phyloP scores from a whole-genome alignment of 1,140 invertebrate species.

The Asbolus verrucosus region DNA sequence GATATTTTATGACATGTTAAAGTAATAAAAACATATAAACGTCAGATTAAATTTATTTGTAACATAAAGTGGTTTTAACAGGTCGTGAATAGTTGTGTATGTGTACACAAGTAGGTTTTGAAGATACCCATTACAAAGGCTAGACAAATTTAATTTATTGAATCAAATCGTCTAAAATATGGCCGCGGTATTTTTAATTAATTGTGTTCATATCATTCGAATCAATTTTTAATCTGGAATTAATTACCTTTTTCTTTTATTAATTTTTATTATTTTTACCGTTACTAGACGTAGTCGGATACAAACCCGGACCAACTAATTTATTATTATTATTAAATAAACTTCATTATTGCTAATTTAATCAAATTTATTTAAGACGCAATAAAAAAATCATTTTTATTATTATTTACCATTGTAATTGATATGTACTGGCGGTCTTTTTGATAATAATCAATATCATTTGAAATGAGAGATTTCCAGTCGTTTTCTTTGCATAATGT shows the following conservation, averaged over 20 bases:
- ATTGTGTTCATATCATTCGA: slow-evolving; percentile 26
- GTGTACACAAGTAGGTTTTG: slow-evolving; percentile 44
- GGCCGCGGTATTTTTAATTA: slow-evolving; percentile 21
- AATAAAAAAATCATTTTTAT: slow-evolving; percentile 17
- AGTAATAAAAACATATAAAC: slow-evolving; percentile 55
- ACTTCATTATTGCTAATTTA: slow-evolving; percentile 24
- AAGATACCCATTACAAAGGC: slow-evolving; percentile 36
- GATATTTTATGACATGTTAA: slow-evolving; percentile 56
- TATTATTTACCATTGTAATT: slow-evolving; percentile 30
- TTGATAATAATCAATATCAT: slow-evolving; percentile 28
- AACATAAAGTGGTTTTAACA: slow-evolving; percentile 54
- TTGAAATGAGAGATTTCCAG: slow-evolving; percentile 25
- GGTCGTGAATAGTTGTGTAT: slow-evolving; percentile 52
- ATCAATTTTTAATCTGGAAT: slow-evolving; percentile 33
- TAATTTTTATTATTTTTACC: slow-evolving; percentile 29
- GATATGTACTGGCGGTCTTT: slow-evolving; percentile 24
- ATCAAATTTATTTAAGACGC: slow-evolving; percentile 13
- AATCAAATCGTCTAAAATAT: slow-evolving; percentile 20
- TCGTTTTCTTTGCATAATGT: slow-evolving; percentile 42
- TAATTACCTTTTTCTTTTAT: slow-evolving; percentile 16
- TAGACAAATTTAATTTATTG: slow-evolving; percentile 35
- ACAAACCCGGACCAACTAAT: slow-evolving; percentile 1
- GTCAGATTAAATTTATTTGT: slow-evolving; percentile 56
- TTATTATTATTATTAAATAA: slow-evolving; percentile 9
- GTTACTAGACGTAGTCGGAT: slow-evolving; percentile 10